These are phyloP conservation scores for Chloroceryle inda DNA, from an alignment of 2,797 vertebrate species.

Conservation along the genomic window DNA sequence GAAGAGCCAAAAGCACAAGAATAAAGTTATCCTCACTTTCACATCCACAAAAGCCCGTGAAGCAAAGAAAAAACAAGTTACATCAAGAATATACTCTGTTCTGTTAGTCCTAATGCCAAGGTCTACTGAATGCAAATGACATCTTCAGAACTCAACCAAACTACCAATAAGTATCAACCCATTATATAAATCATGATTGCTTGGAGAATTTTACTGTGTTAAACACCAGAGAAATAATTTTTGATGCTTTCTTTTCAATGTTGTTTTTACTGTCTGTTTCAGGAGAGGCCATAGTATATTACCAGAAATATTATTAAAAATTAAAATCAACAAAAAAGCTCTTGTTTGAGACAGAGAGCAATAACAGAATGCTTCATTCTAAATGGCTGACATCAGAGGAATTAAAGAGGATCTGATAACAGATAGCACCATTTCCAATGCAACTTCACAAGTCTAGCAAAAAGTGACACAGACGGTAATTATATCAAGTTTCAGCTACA, in stretches of 20 bases:
- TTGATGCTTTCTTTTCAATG: background rate
- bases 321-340: background rate
- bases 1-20: background rate
- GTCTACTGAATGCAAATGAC: background rate
- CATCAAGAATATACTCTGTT: background rate
- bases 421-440: background rate
- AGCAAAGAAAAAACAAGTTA: background rate
- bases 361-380: background rate
- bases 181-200: rapidly evolving
- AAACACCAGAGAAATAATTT: background rate
- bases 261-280: background rate
- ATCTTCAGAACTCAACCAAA: background rate
- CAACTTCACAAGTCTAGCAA: background rate
- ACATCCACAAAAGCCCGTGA: background rate
- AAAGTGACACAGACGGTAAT: background rate
- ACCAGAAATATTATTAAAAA: background rate
- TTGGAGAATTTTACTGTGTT: background rate
- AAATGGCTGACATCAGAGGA: background rate
- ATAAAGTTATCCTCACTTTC: background rate
- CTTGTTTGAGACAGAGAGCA: background rate
- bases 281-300: background rate
- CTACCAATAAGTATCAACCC: background rate
- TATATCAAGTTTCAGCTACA: background rate
- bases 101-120: background rate
- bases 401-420: background rate